Percentiles rank a stretch among this genome's conserved stretches.
Evolutionary conservation across 2,113 vertebrate genomes (phyloP).

Genomic region (Phyllostomus discolor): DNA sequence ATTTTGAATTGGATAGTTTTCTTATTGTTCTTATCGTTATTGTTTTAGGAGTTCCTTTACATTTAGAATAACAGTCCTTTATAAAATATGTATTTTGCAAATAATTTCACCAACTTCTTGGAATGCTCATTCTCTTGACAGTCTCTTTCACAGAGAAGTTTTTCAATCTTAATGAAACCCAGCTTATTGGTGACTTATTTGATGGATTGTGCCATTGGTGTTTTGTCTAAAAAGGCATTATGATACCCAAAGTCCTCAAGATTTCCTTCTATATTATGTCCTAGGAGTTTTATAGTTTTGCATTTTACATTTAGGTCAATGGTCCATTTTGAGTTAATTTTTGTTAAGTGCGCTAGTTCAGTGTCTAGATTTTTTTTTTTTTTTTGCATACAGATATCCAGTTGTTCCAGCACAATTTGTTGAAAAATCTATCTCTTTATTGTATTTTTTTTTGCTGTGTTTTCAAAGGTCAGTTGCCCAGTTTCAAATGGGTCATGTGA

Average conservation of each 20-base stretch:
- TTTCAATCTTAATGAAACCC: not conserved
- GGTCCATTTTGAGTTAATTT: not conserved
- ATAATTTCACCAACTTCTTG: not conserved
- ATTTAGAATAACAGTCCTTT: not conserved
- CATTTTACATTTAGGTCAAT: not conserved
- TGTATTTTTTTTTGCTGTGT: not conserved
- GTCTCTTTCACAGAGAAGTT: not conserved
- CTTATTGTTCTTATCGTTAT: not conserved
- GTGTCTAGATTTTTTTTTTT: not conserved
- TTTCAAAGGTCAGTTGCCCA: not conserved
- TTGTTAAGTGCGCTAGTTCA: not conserved
- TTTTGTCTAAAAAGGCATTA: not conserved
- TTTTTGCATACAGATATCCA: not conserved
- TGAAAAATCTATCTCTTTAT: not conserved
- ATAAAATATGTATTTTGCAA: not conserved
- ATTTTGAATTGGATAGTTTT: not conserved
- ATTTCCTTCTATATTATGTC: not conserved
- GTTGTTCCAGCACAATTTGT: not conserved
- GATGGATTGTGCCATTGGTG: not conserved
- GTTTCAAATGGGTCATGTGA: not conserved
- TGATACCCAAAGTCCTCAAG: not conserved
- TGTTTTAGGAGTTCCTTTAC: not conserved
- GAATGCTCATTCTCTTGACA: not conserved
- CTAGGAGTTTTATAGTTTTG: not conserved
- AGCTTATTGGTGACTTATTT: not conserved